Evolutionary conservation across 2,888 invertebrate genomes (phyloP), one percentile per base, ranked within the genome.

Genomic region (Stenodema calcarata): DNA sequence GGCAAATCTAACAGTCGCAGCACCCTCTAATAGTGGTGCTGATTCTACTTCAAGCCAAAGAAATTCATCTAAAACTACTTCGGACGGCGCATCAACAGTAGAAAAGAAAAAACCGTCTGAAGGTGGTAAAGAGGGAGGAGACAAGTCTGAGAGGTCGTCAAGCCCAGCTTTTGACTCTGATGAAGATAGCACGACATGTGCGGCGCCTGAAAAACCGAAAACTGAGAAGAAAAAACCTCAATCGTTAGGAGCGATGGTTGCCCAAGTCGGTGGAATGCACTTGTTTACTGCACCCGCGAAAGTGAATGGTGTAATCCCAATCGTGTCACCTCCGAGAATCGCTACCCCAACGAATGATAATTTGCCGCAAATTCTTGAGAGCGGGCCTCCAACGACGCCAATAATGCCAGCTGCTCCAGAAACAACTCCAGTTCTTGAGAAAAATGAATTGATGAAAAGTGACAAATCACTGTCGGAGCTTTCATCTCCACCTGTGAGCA

Each of bases 91-190:
- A 86, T 91, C 70, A 42, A 88, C 90, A 23, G 90, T 90, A 81
- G 88, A 88, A n/a, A 88, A 87, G 78, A 88, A 88, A 30, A 90
- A 93, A 90, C 93, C 93, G 30, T n/a, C 79, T 76, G 86, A 86
- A 86, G 73, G 80, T 78, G 87, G 88, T 9, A 54, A 54, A 54
- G 82, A 69, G 35, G 93, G 95, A 90, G 92, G 94, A 54, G 95
- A 96, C 90, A 94, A 94, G 89, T 94, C 94, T 6, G 96, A 96
- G 89, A 93, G 98, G 69, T 98, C 98, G 0, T 98, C 98, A 90
- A 98, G 98, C 91, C 94, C 97, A 0, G 97, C 97, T 0, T 98
- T 98, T 90, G 98, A 98, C 90, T 98, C 98, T 0, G 98, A 98
- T 90, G 98, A 98, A 88, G 98, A 98, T 90, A 90, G 90, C 79